A percentile compares a stretch with the other conserved stretches of the same genome.
Evolutionary conservation across 2,797 vertebrate genomes (phyloP).

Genomic region (Atherinosoma microstoma): DNA sequence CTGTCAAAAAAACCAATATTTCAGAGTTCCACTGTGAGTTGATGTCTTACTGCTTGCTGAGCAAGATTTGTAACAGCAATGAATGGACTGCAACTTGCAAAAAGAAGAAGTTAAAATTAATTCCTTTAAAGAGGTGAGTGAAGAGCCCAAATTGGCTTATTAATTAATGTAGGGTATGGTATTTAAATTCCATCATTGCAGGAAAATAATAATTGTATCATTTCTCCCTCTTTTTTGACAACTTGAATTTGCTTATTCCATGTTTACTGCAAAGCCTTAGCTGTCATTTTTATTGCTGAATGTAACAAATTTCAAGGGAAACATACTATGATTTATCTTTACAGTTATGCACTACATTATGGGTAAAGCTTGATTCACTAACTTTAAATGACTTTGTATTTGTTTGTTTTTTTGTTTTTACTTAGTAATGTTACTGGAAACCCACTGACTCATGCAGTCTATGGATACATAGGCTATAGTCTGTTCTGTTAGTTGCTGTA

Average conservation of each 20-base stretch:
- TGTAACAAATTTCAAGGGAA: neutral
- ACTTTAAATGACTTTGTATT: neutral
- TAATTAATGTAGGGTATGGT: conserved; percentile 10
- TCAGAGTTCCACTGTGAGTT: conserved; percentile 49
- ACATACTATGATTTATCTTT: neutral
- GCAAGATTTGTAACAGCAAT: conserved; percentile 58
- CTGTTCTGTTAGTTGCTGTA: too few species aligned
- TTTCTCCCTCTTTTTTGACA: neutral
- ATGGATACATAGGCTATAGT: too few species aligned
- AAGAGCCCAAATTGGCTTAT: conserved; percentile 15
- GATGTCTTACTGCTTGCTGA: conserved; percentile 48
- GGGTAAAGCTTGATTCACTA: neutral
- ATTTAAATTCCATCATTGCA: neutral
- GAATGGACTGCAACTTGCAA: conserved; percentile 32
- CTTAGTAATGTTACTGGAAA: neutral
- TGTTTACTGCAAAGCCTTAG: neutral
- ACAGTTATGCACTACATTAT: neutral
- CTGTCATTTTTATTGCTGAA: neutral
- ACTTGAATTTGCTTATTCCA: neutral
- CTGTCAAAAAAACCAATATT: conserved; percentile 73
- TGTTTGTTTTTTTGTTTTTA: too few species aligned
- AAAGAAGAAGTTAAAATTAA: conserved; percentile 31
- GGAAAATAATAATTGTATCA: neutral
- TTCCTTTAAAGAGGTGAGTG: conserved; percentile 23
- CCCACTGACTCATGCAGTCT: too few species aligned